Evolutionary conservation across 2,113 vertebrate species (phyloP), one percentile per base, ranked within the genome.

Genomic region (Anarrhichthys ocellatus): DNA sequence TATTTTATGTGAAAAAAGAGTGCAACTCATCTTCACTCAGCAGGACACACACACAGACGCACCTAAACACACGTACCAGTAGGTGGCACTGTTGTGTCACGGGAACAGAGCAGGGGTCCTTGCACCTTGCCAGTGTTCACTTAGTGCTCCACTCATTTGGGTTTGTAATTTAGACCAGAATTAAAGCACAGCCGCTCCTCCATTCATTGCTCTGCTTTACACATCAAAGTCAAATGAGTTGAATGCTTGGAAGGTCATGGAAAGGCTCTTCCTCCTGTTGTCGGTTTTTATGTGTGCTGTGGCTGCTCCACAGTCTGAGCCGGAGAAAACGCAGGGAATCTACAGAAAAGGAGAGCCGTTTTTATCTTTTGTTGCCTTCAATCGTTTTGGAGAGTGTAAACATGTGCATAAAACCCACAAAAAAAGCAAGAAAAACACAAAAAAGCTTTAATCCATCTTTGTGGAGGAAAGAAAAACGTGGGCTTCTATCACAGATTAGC

Each of bases 161-260:
- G 84, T 89, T 90, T 74, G 83, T 84, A 83, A 91, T 92, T 87
- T 78, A 82, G 84, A 85, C 29, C 61, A 65, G 56, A 91, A 91
- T 84, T 75, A 89, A 90, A 90, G 76, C 66, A 3, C 72, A 86
- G 78, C 74, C 76, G 46, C 83, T 66, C 66, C 70, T 81, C 73
- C 73, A 73, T 84, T 91, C 86, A 83, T 79, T 71, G 85, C 64
- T 83, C 81, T 82, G 71, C 78, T 91, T 91, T 92, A 84, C 81
- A 91, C 91, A 91, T 93, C 87, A 91, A 88, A 94, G 92, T 92
- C 73, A 85, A 87, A 90, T 29, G 85, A 86, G 80, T 15, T 70
- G 82, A 85, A 86, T 74, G 80, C 71, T 80, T 22, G 38, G 90
- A 88, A 94, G 91, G 91, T 92, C 87, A 84, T 46, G 18, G 77